Base-by-base conservation (phyloP, 2,797 vertebrate species). In the Decapterus maruadsi region DNA sequence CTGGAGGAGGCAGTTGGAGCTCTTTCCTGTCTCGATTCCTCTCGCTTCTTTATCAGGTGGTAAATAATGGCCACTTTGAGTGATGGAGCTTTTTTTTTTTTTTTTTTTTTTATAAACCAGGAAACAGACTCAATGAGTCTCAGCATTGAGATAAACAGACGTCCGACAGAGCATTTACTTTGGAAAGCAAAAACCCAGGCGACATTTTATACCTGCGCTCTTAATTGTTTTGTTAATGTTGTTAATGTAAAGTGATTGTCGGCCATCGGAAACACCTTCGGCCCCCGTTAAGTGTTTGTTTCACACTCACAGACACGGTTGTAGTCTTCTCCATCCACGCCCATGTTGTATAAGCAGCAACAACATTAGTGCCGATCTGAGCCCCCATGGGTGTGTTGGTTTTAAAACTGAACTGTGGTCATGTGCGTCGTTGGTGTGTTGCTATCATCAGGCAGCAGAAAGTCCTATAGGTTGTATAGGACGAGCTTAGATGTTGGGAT, bases 1-100 rank as follows among this genome's bases (percentile, higher is more conserved):
- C 77, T 78, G 46, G 9, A 2, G 55, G 38, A 68, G 55, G 19
- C 67, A 64, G 59, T 19, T 10, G 7, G 63, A 71, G 16, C 31
- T 26, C 68, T 73, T 78, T 72, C 42, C 51, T 54, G 17, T 59
- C 50, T 73, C 61, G 17, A 54, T 63, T 74, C 10, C 34, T 68
- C 12, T 62, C 20, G 22, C 26, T 48, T 14, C 69, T 65, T 78
- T 72, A 53, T 77, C 54, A 58, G 19, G 43, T 63, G 53, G 58
- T 68, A 60, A 70, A 72, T 54, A 66, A 80, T 36, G 6, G 31
- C 45, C 36, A 38, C 26, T 56, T 12, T 46, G 13, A 71, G 17
- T 54, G 17, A 11, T 14, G 10, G 29, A 58, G 58, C 22, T 26
- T 26, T 26, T 26, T 26, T 26, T 26, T 26, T 26, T 3, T 26